phyloP scores from a whole-genome alignment of 2,797 vertebrate species.

The Percopsis omiscomaycus region DNA sequence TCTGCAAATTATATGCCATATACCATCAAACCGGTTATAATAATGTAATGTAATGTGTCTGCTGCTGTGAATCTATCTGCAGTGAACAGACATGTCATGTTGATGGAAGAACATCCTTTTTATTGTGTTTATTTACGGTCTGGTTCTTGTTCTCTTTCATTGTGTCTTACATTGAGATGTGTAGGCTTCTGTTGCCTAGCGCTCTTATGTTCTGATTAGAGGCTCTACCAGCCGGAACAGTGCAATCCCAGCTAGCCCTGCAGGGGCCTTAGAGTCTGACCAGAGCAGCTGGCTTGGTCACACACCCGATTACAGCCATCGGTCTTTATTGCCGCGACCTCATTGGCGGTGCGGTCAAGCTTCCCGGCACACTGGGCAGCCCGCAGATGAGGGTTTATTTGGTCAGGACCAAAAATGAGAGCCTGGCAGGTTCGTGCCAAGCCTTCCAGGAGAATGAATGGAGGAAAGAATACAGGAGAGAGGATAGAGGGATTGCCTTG shows the following conservation, averaged over 20 bases:
- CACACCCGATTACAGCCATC: conserved; percentile 78
- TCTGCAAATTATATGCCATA: conserved; percentile 59
- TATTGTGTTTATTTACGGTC: conserved; percentile 12
- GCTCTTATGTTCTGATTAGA: conserved; percentile 59
- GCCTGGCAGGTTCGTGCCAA: conserved; percentile 16
- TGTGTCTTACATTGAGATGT: not conserved
- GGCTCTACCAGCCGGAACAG: conserved; percentile 7
- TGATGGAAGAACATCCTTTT: conserved; percentile 18
- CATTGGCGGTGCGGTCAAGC: conserved; percentile 58
- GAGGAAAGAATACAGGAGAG: not conserved
- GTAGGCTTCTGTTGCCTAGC: conserved; percentile 14
- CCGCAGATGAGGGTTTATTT: conserved; percentile 56
- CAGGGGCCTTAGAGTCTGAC: conserved; percentile 75
- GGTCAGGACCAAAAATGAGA: conserved; percentile 34
- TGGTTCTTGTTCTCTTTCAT: not conserved
- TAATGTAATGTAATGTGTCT: conserved; percentile 53
- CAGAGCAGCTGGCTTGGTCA: conserved; percentile 74
- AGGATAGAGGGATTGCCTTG: too few species aligned
- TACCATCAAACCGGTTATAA: conserved; percentile 66
- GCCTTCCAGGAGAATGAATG: not conserved
- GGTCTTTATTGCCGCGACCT: conserved; percentile 75
- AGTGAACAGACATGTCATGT: conserved; percentile 5
- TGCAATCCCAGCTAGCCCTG: conserved; percentile 60
- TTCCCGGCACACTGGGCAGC: conserved; percentile 27
- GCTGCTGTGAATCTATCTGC: not conserved